phyloP scores from a whole-genome alignment of 2,113 vertebrate species.

The Percina caprodes region DNA sequence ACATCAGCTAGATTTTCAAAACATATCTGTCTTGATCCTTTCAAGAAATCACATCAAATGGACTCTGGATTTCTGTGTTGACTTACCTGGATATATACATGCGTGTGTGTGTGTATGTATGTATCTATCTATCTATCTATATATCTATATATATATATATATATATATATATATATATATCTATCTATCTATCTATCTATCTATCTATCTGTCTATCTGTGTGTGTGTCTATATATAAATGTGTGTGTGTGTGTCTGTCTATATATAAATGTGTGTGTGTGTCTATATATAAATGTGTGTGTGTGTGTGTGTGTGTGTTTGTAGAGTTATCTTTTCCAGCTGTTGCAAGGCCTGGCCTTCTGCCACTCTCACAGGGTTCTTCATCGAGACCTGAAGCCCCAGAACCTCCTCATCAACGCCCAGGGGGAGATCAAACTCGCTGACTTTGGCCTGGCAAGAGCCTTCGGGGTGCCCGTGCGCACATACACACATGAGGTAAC shows the following conservation, averaged over 20 bases:
- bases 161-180: too few relatives aligned
- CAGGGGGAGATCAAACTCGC: conserved; percentile 96
- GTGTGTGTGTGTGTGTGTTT: conserved; percentile 25
- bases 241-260: too few relatives aligned
- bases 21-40: not conserved
- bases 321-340: conserved; percentile 96
- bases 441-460: conserved; percentile 95
- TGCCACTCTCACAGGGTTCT: conserved; percentile 96
- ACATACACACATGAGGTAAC: conserved; percentile 96
- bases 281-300: too few relatives aligned
- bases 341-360: conserved; percentile 95
- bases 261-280: too few relatives aligned
- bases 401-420: conserved; percentile 95
- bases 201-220: too few relatives aligned
- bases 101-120: not conserved
- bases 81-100: not conserved
- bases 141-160: too few relatives aligned
- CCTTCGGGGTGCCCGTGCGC: conserved; percentile 94
- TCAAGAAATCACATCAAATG: not conserved
- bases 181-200: too few relatives aligned
- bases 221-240: too few relatives aligned
- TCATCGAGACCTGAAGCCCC: conserved; percentile 95
- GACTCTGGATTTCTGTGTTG: not conserved
- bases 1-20: not conserved
- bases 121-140: not conserved